A percentile compares a stretch with the other conserved stretches of the same genome.
Conservation (phyloP, 2,113 vertebrate species). For the Phaethon lepturus region DNA sequence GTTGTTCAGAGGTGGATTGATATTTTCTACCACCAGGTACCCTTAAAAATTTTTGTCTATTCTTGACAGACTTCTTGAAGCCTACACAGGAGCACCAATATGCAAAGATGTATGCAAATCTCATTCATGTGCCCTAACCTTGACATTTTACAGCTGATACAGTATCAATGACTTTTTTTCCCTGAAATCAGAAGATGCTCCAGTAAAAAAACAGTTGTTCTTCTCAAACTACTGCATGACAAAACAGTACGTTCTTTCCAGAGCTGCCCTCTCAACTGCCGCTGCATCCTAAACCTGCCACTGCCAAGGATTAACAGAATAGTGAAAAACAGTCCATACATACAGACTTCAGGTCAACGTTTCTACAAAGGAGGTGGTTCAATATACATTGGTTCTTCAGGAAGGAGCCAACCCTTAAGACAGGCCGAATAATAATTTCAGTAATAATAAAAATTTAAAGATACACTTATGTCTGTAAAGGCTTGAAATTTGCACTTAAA, state of each 20-base stretch:
- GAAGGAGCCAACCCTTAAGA: background rate
- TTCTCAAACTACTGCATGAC: background rate
- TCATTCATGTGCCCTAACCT: background rate
- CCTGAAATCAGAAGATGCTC: background rate
- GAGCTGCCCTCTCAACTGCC: background rate
- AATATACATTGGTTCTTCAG: background rate
- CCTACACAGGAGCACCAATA: background rate
- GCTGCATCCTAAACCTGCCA: background rate
- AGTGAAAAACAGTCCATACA: background rate
- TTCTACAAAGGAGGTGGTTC: background rate
- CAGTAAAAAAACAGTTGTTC: background rate
- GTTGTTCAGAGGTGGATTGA: background rate
- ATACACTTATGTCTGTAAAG: background rate
- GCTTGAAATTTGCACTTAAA: background rate
- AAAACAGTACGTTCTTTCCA: background rate
- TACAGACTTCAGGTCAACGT: background rate
- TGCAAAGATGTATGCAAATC: background rate
- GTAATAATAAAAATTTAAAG: background rate
- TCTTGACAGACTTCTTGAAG: background rate
- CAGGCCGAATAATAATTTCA: background rate
- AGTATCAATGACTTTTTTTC: background rate
- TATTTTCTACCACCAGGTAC: background rate
- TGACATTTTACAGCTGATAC: background rate
- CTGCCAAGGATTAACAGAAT: background rate
- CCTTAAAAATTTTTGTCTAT: background rate